Conservation (phyloP, 2,888 invertebrate species). For the Oscheius sp. region DNA sequence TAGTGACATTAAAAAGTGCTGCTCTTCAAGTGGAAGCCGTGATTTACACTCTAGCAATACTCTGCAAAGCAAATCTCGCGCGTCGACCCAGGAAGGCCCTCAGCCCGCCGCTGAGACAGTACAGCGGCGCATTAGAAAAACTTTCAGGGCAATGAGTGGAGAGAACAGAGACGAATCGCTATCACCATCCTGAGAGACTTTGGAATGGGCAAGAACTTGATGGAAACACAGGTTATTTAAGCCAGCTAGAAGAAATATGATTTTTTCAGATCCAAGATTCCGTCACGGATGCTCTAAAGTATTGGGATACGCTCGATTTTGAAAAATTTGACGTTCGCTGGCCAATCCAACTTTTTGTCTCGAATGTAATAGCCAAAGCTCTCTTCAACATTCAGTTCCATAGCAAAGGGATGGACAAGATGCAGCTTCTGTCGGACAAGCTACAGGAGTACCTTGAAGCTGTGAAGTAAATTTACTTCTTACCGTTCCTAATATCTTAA, state of each 20-base stretch:
- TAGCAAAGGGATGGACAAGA: background rate
- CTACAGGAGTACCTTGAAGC: background rate
- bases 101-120: too few relatives aligned
- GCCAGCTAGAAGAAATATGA: background rate
- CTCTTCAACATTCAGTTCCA: background rate
- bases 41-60: too few relatives aligned
- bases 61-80: too few relatives aligned
- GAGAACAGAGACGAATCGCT: conserved; percentile 45
- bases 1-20: background rate
- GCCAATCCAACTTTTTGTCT: conserved; percentile 1
- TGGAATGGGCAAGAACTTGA: conserved; percentile 51
- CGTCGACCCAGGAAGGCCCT: too few relatives aligned
- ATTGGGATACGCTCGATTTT: background rate
- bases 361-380: conserved; percentile 6
- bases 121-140: background rate
- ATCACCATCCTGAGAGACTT: conserved; percentile 54
- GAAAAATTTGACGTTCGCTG: background rate
- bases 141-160: conserved; percentile 52
- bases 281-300: background rate
- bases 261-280: background rate
- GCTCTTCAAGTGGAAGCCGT: too few relatives aligned
- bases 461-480: background rate
- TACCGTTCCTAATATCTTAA: background rate
- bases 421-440: background rate
- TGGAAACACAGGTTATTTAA: conserved; percentile 49